phyloP scores from a whole-genome alignment of 2,888 invertebrate genomes.

The Sacculina carcini region DNA sequence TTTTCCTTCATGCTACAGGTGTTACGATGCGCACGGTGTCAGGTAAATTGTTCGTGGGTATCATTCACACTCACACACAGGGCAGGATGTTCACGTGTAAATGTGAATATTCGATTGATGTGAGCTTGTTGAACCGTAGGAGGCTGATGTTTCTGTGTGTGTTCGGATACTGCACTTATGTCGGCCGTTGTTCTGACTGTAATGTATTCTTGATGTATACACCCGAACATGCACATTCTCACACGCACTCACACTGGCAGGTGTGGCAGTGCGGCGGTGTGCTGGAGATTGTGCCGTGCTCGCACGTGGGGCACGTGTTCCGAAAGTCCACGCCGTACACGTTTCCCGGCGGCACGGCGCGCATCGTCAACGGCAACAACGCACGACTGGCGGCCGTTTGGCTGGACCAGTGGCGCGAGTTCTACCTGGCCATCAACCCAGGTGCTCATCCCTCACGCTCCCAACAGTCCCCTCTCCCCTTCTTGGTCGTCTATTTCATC shows the following conservation, averaged over 20 bases:
- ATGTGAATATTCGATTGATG: no score
- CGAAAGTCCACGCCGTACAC: conserved; percentile 93
- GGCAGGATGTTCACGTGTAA: no score
- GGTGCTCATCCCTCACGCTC: conserved; percentile 26
- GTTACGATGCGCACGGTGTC: no score
- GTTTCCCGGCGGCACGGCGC: conserved; percentile 89
- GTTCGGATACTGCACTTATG: neutral
- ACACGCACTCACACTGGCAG: conserved; percentile 24
- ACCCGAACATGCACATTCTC: conserved; percentile 16
- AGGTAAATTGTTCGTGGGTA: no score
- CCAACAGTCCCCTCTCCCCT: neutral
- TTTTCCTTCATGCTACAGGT: no score
- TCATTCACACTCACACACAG: no score
- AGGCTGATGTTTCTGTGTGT: no score
- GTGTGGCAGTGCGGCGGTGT: conserved; percentile 95
- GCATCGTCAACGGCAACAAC: conserved; percentile 96
- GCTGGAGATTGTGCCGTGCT: conserved; percentile 80
- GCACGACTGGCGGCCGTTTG: conserved; percentile 94
- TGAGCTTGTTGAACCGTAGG: no score
- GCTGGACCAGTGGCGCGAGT: conserved; percentile 97
- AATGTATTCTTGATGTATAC: no score
- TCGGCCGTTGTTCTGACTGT: neutral
- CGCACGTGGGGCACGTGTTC: conserved; percentile 86
- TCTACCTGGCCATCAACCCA: conserved; percentile 97
- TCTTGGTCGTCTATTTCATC: neutral